Conservation (phyloP, 2,797 vertebrate species). For the Enteromius unitaeniatus region DNA sequence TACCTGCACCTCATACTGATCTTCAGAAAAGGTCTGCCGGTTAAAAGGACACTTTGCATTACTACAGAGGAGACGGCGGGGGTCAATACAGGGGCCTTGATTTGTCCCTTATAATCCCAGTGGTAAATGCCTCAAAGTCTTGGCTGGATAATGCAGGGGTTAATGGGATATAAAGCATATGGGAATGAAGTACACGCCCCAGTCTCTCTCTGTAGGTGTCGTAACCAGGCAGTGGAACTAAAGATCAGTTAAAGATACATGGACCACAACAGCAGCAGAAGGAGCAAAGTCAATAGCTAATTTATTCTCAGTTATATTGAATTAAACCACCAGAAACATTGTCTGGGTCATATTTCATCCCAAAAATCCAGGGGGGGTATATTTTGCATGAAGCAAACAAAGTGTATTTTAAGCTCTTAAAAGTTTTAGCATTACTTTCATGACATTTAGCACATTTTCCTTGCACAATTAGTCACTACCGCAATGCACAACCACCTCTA, state of each 20-base stretch:
- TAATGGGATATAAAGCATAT: neutral
- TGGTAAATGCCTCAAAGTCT: neutral
- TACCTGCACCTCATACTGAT: constrained; percentile 85
- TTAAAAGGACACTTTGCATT: constrained; percentile 84
- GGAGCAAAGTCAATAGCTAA: neutral
- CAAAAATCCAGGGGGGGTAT: neutral
- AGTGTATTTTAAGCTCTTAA: neutral
- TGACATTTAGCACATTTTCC: neutral
- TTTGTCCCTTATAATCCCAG: constrained; percentile 3
- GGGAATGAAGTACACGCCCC: constrained; percentile 57
- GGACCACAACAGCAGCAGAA: constrained; percentile 34
- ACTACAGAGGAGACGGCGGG: constrained; percentile 79
- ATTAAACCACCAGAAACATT: neutral
- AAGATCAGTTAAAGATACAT: constrained; percentile 80
- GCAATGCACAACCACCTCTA: neutral
- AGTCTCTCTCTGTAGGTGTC: constrained; percentile 84
- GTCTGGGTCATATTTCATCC: neutral
- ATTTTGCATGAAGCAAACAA: neutral
- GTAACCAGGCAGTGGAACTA: constrained; percentile 83
- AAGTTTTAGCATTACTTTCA: neutral
- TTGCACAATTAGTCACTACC: too few relatives aligned
- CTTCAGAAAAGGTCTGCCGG: constrained; percentile 86
- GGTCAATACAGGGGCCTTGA: neutral
- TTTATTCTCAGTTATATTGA: neutral
- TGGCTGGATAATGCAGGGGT: neutral